Percentiles rank a stretch among this genome's conserved stretches.
Conservation (phyloP, 2,113 vertebrate species). For the Todiramphus saurophagus region DNA sequence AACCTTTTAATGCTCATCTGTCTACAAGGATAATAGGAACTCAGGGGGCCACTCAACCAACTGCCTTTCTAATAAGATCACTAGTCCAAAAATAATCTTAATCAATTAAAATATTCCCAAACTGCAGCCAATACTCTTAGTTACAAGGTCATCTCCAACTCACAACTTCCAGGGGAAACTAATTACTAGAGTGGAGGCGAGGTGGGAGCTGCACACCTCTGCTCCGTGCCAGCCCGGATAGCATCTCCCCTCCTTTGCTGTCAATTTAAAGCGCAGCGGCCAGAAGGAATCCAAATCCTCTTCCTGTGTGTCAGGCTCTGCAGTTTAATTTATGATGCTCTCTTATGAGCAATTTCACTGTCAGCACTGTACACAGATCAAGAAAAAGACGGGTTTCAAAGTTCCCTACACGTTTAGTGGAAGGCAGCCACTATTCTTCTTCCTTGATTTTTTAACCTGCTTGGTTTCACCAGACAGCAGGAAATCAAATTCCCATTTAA, state of each 20-base stretch:
- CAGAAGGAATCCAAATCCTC: conserved; percentile 43
- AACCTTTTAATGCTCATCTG: conserved; percentile 67
- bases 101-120: conserved; percentile 72
- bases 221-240: conserved; percentile 5
- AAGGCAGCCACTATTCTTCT: conserved; percentile 35
- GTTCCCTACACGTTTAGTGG: neutral
- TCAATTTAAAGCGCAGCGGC: conserved; percentile 9
- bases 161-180: conserved; percentile 50
- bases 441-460: conserved; percentile 22
- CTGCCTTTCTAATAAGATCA: conserved; percentile 69
- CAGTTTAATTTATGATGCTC: conserved; percentile 55
- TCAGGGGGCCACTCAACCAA: conserved; percentile 67
- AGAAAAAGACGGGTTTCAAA: conserved; percentile 34
- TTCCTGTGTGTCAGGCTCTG: conserved; percentile 28
- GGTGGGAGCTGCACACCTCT: conserved; percentile 15
- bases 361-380: conserved; percentile 27
- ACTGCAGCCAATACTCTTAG: conserved; percentile 47
- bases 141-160: conserved; percentile 70
- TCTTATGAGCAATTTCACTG: conserved; percentile 53
- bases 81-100: conserved; percentile 72
- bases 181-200: conserved; percentile 1
- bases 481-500: conserved; percentile 47
- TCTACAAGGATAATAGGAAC: conserved; percentile 70
- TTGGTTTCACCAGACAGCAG: conserved; percentile 49
- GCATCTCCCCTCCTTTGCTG: neutral